These are phyloP conservation scores for Aviceda subcristata DNA, from an alignment of 2,113 vertebrate species.

Conservation along the genomic window DNA sequence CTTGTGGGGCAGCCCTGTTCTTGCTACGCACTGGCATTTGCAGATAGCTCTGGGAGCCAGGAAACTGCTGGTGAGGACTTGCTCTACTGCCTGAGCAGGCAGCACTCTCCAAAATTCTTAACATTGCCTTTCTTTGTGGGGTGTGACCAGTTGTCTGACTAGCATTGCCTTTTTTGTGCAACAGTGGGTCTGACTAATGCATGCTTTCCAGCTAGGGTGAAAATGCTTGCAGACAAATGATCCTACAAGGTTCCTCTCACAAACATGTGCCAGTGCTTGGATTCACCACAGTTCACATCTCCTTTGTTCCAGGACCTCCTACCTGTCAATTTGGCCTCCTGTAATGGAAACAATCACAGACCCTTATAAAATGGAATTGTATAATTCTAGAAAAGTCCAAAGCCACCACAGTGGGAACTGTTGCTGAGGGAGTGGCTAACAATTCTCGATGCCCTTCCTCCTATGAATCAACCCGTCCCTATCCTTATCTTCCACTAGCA, in stretches of 20 bases:
- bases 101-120: neutral
- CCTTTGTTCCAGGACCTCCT: neutral
- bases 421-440: neutral
- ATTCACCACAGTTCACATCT: neutral
- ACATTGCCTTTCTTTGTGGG: neutral
- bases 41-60: neutral
- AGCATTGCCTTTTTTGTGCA: neutral
- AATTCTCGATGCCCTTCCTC: neutral
- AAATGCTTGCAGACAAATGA: accelerated
- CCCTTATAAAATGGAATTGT: neutral
- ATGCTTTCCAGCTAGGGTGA: neutral
- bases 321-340: neutral
- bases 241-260: neutral
- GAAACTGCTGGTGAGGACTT: neutral
- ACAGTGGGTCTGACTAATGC: neutral
- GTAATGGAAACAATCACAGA: neutral
- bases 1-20: neutral
- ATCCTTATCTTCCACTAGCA: neutral
- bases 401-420: neutral
- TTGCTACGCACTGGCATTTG: neutral
- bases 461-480: neutral
- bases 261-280: accelerated
- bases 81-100: neutral
- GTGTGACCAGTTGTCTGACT: neutral
- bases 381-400: neutral